Percentiles rank a stretch among this genome's conserved stretches.
These are phyloP conservation scores for Geotria australis DNA, from an alignment of 2,797 vertebrate species.

Conservation along the genomic window DNA sequence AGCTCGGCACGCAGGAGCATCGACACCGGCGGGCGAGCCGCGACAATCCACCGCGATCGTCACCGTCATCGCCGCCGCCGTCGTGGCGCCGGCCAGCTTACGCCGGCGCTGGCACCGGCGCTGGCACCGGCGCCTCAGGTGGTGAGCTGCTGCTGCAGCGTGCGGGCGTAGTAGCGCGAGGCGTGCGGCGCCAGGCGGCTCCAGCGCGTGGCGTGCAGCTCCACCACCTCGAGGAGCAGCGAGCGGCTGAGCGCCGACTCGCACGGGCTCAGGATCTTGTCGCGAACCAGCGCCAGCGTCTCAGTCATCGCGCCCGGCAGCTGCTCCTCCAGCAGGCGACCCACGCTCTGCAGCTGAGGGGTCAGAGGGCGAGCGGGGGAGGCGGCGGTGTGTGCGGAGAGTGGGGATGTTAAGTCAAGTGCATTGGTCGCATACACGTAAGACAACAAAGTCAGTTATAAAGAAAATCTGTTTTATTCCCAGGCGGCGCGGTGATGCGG, in stretches of 20 bases:
- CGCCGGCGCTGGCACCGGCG: too few relatives aligned
- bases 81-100: too few relatives aligned
- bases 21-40: too few relatives aligned
- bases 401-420: too few relatives aligned
- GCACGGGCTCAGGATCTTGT: slow-evolving; percentile 82
- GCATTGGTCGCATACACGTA: too few relatives aligned
- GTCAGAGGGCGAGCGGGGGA: slow-evolving; percentile 3
- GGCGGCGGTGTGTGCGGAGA: slow-evolving; percentile 1
- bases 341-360: slow-evolving; percentile 70
- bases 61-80: too few relatives aligned
- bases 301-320: slow-evolving; percentile 90
- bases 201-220: slow-evolving; percentile 87
- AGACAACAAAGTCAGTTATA: too few relatives aligned
- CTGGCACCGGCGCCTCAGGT: slow-evolving; percentile 14
- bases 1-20: too few relatives aligned
- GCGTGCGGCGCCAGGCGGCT: slow-evolving; percentile 66
- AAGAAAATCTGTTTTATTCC: too few relatives aligned
- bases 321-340: slow-evolving; percentile 74
- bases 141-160: slow-evolving; percentile 78
- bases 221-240: slow-evolving; percentile 89
- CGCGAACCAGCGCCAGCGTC: slow-evolving; percentile 46
- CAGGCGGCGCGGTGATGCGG: too few relatives aligned
- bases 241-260: slow-evolving; percentile 79
- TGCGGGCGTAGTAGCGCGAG: slow-evolving; percentile 93
- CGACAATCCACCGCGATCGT: too few relatives aligned